Evolutionary conservation across 2,113 vertebrate genomes (phyloP), one percentile per base, ranked within the genome.

Genomic region (Megaceryle torquata): DNA sequence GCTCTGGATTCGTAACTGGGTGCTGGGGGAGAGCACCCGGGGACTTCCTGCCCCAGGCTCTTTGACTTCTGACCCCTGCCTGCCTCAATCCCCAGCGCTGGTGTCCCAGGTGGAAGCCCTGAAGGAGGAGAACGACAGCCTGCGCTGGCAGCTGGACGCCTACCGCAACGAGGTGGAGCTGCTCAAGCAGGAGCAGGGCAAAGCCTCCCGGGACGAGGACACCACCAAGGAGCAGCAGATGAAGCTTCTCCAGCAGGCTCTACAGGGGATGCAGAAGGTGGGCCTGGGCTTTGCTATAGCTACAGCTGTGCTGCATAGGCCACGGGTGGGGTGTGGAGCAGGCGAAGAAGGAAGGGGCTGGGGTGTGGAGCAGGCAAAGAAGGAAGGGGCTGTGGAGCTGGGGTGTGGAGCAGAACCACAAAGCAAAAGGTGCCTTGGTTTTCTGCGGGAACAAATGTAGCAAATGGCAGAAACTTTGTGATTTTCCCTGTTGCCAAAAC

Each of bases 251-350:
- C 99, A 99, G 95, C 99, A 99, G 97, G 98, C 99, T 54, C 98
- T 99, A 70, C 99, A 99, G 96, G 99, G 99, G 93, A 99, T 99
- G 99, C 99, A 99, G 95, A 99, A 99, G 99, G 99, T 99, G 97
- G 37, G 95, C 24, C 19, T 0, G 4, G n/a, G 3, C 13, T 75
- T 46, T 21, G 31, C 29, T 25, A 0, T 17, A 11, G 24, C 22
- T 59, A 2, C 19, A 46, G n/a, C 31, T 4, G 7, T 37, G 56
- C 74, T 71, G 6, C 9, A 9, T 12, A 15, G 54, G 57, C 13
- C 18, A 25, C 24, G 24, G 48, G 48, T 21, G 48, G 48, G 48
- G 20, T 10, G 48, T 24, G 48, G 48, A 24, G 48, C 48, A 13
- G 54, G 56, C 13, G 18, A 11, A 3, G 72, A 37, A 37, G 37